Conservation (phyloP, 2,888 invertebrate species). For the Caenorhabditis macrosperma region DNA sequence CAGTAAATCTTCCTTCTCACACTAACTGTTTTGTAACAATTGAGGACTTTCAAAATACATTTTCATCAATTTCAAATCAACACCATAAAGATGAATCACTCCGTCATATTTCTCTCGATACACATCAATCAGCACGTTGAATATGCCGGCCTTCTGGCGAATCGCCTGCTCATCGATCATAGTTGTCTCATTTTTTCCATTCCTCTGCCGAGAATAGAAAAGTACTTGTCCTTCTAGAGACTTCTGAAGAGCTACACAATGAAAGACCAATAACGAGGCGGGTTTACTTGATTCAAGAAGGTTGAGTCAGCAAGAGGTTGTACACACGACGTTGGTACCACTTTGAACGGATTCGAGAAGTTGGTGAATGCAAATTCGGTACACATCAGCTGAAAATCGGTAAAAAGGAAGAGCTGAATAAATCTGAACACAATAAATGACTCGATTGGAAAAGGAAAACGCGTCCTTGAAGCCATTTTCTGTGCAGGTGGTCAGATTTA, state of each 20-base stretch:
- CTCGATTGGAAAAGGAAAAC: too few species aligned
- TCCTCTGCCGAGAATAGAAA: background rate
- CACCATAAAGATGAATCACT: background rate
- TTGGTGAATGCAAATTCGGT: background rate
- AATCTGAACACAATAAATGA: too few species aligned
- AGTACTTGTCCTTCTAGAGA: background rate
- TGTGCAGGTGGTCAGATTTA: too few species aligned
- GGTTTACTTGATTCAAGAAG: too few species aligned
- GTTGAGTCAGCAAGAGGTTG: too few species aligned
- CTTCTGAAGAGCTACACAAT: background rate
- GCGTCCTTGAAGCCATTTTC: too few species aligned
- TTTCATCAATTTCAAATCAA: background rate
- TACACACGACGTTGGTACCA: background rate
- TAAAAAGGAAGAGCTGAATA: too few species aligned
- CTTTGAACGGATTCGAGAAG: background rate
- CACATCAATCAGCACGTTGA: background rate
- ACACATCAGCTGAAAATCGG: too few species aligned
- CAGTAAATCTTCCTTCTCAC: background rate
- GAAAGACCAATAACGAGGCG: background rate
- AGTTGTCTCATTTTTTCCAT: background rate
- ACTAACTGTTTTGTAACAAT: too few species aligned
- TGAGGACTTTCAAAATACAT: background rate
- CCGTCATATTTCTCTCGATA: background rate
- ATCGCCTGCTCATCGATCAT: conserved; percentile 2
- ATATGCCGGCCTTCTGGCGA: background rate